Evolutionary conservation across 2,888 invertebrate species (phyloP), one percentile per base, ranked within the genome.

Genomic region (Dioctria linearis): DNA sequence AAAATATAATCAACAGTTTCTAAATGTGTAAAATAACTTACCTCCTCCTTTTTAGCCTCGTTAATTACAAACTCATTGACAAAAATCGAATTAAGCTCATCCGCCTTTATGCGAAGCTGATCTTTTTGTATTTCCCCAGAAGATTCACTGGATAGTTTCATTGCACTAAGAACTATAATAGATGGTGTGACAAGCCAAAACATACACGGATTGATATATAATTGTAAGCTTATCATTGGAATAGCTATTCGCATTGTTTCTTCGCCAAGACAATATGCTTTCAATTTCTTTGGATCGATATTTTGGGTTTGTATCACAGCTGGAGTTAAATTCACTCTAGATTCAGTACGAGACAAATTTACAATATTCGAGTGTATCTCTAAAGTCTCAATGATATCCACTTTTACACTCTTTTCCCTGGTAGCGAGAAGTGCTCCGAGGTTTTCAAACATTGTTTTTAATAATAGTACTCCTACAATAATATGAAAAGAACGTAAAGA

Each of bases 141-240:
- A 63, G 78, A 85, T n/a, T 85, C 85, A 0, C 83, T 83, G 65
- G 85, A 84, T 37, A 87, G 81, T 82, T 86, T 86, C 65, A 86
- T 83, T 0, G 87, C 87, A 69, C 91, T 88, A 69, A 91, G 84
- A 49, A 90, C 87, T 73, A 94, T 86, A 63, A 94, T 88, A 0
- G 94, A 92, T 0, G 93, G 91, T 83, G 93, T 91, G 49, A 93
- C 90, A 39, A 95, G 85, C 89, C 93, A 93, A 85, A 94, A 93
- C 83, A 95, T 89, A 46, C 92, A 90, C 0, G 95, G 94, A 89
- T 96, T 96, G 54, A 94, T 91, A 85, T 95, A 95, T 83, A 94
- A 89, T 86, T 95, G 94, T 54, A 95, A 87, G 86, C 94, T 93
- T 54, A 95, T 90, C 73, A 93, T 90, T 0, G 95, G 94, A 43